A percentile compares a stretch with the other conserved stretches of the same genome.
Conservation (phyloP, 2,797 vertebrate species). For the Halcyon badia region DNA sequence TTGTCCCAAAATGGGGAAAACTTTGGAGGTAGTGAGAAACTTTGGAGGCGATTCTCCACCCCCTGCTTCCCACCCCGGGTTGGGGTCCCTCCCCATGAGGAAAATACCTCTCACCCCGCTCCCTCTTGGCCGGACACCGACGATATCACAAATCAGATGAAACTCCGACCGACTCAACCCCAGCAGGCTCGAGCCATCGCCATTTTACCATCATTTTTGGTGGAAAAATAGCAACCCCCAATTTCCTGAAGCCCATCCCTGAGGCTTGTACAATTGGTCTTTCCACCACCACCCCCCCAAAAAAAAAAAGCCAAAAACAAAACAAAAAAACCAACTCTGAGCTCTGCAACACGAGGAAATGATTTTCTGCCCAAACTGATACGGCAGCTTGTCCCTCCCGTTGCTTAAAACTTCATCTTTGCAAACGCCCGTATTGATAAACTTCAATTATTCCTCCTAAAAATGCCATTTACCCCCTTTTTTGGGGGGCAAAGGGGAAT, state of each 20-base stretch:
- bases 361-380: accelerated
- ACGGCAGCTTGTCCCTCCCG: not conserved
- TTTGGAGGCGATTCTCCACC: not conserved
- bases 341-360: not conserved
- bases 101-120: not conserved
- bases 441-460: not conserved
- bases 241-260: not conserved
- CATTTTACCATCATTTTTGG: not conserved
- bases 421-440: not conserved
- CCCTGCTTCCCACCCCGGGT: accelerated
- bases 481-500: accelerated
- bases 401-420: not conserved
- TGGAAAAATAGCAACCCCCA: not conserved
- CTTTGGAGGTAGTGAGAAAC: not conserved
- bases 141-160: accelerated
- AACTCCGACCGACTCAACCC: not conserved
- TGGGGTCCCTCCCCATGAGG: accelerated
- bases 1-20: not conserved
- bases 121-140: not conserved
- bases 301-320: too few relatives aligned
- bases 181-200: not conserved
- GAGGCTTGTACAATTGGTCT: not conserved
- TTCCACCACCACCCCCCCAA: too few relatives aligned
- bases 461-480: not conserved
- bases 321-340: not conserved